Evolutionary conservation across 2,113 vertebrate genomes (phyloP).

Genomic region (Orycteropus afer): DNA sequence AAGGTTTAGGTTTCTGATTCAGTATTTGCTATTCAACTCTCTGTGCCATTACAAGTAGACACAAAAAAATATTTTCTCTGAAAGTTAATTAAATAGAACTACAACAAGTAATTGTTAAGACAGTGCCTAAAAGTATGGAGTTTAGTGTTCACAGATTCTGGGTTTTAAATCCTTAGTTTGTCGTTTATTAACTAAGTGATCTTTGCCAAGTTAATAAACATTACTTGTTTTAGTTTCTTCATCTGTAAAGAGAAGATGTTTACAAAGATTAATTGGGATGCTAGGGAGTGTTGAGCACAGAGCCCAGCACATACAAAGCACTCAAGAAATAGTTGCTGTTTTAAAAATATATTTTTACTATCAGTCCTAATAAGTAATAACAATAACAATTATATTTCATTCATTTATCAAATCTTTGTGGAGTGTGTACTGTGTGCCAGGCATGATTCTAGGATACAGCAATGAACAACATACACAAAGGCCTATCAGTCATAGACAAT

Average conservation of each 20-base stretch:
- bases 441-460: neutral
- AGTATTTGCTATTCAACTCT: neutral
- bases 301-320: neutral
- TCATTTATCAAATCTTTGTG: constrained; percentile 9
- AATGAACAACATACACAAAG: neutral
- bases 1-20: neutral
- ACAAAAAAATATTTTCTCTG: constrained; percentile 10
- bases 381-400: neutral
- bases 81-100: constrained; percentile 1
- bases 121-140: neutral
- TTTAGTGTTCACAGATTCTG: neutral
- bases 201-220: neutral
- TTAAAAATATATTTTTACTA: neutral
- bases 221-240: neutral
- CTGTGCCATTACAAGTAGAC: neutral
- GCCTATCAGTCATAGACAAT: neutral
- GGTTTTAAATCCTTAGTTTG: neutral
- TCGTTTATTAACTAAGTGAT: neutral
- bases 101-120: neutral
- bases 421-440: neutral
- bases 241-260: neutral
- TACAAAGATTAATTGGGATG: neutral
- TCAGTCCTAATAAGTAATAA: neutral
- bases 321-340: neutral
- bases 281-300: neutral